A percentile compares a stretch with the other conserved stretches of the same genome.
These are phyloP conservation scores for Microtus pennsylvanicus DNA, from an alignment of 2,113 vertebrate species.

Conservation along the genomic window DNA sequence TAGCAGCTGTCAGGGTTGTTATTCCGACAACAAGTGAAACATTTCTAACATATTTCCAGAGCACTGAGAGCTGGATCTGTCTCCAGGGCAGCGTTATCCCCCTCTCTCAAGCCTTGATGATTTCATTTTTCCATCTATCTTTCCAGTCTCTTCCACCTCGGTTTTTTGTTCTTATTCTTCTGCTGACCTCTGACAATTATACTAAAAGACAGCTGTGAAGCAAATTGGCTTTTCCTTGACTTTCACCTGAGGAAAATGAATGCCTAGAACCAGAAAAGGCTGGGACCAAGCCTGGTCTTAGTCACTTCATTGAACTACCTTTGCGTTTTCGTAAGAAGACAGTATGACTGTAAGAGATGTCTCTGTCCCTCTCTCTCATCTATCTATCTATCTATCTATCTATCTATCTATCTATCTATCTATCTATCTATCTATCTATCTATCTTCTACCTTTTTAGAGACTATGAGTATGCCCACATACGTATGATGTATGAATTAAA, in stretches of 20 bases:
- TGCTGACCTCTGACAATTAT: neutral
- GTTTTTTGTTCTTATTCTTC: neutral
- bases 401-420: neutral
- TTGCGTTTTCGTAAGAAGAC: neutral
- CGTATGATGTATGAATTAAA: neutral
- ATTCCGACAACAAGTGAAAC: neutral
- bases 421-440: no score
- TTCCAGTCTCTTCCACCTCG: neutral
- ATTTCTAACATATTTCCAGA: neutral
- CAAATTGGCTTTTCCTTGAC: neutral
- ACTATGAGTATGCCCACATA: neutral
- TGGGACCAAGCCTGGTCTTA: neutral
- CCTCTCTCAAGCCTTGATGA: neutral
- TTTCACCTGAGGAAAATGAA: neutral
- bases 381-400: no score
- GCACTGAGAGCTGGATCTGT: neutral
- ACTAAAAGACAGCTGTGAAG: neutral
- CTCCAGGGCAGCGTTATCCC: neutral
- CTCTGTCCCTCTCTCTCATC: neutral
- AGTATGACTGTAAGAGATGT: neutral
- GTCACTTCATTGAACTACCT: neutral
- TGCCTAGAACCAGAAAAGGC: neutral
- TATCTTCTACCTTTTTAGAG: neutral
- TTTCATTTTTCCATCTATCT: conserved; percentile 3
- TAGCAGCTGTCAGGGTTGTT: neutral